A percentile compares a stretch with the other conserved stretches of the same genome.
Evolutionary conservation across 2,113 vertebrate genomes (phyloP).

Genomic region (Mus pahari): DNA sequence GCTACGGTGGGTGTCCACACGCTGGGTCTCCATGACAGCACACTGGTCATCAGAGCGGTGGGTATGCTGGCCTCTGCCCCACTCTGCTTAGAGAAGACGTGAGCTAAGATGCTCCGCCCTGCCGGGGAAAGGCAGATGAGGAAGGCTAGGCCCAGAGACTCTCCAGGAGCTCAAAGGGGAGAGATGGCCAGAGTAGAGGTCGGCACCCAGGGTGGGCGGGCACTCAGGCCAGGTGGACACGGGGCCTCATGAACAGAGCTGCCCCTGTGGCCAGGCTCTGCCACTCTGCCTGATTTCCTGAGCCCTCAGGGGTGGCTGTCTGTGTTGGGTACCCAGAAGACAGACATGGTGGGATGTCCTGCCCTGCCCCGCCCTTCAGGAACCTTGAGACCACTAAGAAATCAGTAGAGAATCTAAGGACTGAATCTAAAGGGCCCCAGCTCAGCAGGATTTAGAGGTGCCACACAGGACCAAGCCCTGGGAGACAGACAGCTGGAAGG

Average conservation of each 20-base stretch:
- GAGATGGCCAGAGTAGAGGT: too few relatives aligned
- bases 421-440: background rate
- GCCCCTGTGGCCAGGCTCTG: background rate
- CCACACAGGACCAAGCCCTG: background rate
- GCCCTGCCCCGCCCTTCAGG: background rate
- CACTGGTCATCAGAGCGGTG: background rate
- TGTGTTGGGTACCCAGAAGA: background rate
- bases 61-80: background rate
- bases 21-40: background rate
- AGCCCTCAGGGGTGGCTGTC: background rate
- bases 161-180: too few relatives aligned
- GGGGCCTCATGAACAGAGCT: background rate
- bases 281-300: background rate
- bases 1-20: too few relatives aligned
- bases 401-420: background rate
- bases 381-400: background rate
- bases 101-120: background rate
- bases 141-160: background rate
- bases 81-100: background rate
- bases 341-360: background rate
- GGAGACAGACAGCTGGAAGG: background rate
- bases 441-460: background rate
- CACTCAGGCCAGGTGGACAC: background rate
- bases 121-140: background rate
- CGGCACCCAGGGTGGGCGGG: background rate